These are phyloP conservation scores for Sapayoa aenigma DNA, from an alignment of 2,113 vertebrate genomes.

Conservation along the genomic window DNA sequence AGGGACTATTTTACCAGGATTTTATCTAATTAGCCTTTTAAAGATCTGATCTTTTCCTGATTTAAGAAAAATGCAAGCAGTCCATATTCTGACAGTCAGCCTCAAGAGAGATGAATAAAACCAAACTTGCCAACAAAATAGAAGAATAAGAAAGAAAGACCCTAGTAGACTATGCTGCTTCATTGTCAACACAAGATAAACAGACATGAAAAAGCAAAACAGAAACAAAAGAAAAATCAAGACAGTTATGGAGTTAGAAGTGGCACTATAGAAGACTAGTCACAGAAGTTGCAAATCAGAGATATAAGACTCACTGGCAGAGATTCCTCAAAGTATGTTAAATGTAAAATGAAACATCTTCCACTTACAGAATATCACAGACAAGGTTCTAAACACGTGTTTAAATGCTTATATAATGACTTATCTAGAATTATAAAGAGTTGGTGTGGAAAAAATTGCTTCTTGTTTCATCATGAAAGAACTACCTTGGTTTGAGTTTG, in stretches of 20 bases:
- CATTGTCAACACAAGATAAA: neutral
- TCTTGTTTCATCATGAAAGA: neutral
- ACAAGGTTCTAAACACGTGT: neutral
- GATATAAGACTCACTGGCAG: neutral
- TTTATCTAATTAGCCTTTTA: neutral
- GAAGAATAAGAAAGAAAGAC: neutral
- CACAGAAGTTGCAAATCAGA: neutral
- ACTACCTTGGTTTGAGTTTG: neutral
- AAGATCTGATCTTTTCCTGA: neutral
- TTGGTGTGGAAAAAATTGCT: neutral
- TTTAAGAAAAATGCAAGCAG: neutral
- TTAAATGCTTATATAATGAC: neutral
- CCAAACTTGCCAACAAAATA: neutral
- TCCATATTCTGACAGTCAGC: neutral
- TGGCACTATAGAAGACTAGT: neutral
- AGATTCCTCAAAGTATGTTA: neutral
- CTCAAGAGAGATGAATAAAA: neutral
- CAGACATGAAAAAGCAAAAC: neutral
- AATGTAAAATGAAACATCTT: neutral
- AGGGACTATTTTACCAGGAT: neutral
- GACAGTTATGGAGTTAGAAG: neutral
- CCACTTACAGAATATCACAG: neutral
- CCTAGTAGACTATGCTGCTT: neutral
- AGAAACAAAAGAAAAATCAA: neutral
- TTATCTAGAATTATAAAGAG: neutral